A percentile compares a stretch with the other conserved stretches of the same genome.
Conservation (phyloP, 2,797 vertebrate species). For the Lutjanus argentimaculatus region DNA sequence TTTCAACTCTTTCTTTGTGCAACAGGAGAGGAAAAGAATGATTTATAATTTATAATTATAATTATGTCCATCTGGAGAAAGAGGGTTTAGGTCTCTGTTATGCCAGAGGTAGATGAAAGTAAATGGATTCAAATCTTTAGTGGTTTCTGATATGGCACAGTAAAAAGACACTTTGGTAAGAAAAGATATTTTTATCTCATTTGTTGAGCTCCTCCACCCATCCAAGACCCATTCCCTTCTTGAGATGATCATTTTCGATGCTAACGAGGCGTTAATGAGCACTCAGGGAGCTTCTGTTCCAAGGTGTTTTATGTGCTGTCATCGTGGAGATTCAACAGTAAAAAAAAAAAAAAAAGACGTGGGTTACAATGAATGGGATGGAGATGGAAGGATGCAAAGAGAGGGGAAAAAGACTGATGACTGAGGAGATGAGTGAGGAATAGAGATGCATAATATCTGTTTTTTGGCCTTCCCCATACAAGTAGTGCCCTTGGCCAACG, state of each 20-base stretch:
- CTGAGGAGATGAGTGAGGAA: slow-evolving; percentile 57
- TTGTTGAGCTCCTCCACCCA: slow-evolving; percentile 56
- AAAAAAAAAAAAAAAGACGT: slow-evolving; percentile 32
- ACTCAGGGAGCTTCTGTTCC: slow-evolving; percentile 67
- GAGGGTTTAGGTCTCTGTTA: slow-evolving; percentile 28
- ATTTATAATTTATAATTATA: slow-evolving; percentile 4
- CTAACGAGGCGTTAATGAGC: slow-evolving; percentile 77
- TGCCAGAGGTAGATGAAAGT: slow-evolving; percentile 29
- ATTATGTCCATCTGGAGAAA: slow-evolving; percentile 12
- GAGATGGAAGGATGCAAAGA: slow-evolving; percentile 21
- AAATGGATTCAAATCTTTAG: slow-evolving; percentile 47
- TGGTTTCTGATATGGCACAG: slow-evolving; percentile 19
- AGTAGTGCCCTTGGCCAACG: slow-evolving; percentile 76
- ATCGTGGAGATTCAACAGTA: slow-evolving; percentile 50
- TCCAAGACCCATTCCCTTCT: slow-evolving; percentile 56
- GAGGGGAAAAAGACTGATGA: slow-evolving; percentile 34
- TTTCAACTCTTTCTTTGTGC: slow-evolving; percentile 37
- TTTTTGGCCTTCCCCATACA: slow-evolving; percentile 64
- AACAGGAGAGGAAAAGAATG: slow-evolving; percentile 6
- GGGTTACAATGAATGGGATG: slow-evolving; percentile 13
- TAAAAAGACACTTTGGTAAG: slow-evolving; percentile 42
- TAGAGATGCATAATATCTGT: slow-evolving; percentile 51
- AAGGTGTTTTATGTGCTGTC: slow-evolving; percentile 69
- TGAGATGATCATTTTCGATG: slow-evolving; percentile 64
- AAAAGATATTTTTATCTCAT: slow-evolving; percentile 62